These are phyloP conservation scores for Paratilapia polleni DNA, from an alignment of 2,113 vertebrate genomes.

Conservation along the genomic window DNA sequence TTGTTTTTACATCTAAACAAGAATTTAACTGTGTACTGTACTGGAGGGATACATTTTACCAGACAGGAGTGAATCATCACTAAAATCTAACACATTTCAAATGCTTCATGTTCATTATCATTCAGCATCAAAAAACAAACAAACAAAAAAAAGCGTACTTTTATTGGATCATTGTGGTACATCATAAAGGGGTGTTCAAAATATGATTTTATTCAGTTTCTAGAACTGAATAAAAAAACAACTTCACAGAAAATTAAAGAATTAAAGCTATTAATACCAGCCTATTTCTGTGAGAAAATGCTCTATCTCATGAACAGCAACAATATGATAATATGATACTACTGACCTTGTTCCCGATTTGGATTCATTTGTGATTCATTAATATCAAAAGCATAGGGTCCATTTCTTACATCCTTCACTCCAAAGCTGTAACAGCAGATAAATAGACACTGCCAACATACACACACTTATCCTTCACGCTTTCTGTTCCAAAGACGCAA, in stretches of 20 bases:
- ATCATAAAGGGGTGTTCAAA: too few relatives aligned
- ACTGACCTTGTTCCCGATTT: neutral
- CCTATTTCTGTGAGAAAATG: neutral
- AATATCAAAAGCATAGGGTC: slow-evolving; percentile 4
- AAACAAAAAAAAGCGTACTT: too few relatives aligned
- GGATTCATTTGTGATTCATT: neutral
- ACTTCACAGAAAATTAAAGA: neutral
- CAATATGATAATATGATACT: neutral
- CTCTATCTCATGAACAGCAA: neutral
- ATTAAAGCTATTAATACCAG: neutral
- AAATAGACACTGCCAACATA: neutral
- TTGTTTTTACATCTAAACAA: neutral
- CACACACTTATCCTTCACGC: neutral
- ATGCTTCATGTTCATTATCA: neutral
- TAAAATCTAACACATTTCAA: neutral
- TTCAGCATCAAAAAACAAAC: neutral
- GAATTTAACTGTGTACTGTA: neutral
- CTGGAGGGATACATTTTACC: neutral
- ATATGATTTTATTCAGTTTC: neutral
- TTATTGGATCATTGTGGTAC: too few relatives aligned
- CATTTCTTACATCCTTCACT: neutral
- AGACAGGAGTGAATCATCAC: neutral
- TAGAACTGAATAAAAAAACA: neutral
- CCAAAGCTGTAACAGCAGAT: neutral
- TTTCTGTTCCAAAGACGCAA: neutral